Conservation (phyloP, 2,888 invertebrate species). For the Morpho deidamia region DNA sequence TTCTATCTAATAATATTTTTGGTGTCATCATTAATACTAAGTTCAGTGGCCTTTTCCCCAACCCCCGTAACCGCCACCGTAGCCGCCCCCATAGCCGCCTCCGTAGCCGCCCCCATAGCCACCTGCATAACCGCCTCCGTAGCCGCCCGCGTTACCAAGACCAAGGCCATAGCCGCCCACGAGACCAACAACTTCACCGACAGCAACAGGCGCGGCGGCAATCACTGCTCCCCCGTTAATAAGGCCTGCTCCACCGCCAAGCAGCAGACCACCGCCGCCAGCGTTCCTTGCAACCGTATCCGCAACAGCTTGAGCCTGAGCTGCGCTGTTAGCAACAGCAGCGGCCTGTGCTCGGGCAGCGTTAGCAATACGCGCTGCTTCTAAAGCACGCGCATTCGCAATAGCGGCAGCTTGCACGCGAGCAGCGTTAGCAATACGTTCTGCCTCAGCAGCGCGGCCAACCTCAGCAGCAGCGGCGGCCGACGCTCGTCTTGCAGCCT, state of each 20-base stretch:
- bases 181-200: conserved; percentile 11
- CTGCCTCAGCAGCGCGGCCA: conserved; percentile 51
- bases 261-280: conserved; percentile 49
- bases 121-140: conserved; percentile 18
- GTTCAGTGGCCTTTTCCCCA: conserved; percentile 29
- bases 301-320: conserved; percentile 58
- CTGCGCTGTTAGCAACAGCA: conserved; percentile 51
- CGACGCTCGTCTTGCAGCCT: conserved; percentile 62
- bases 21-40: conserved; percentile 3
- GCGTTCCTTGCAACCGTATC: conserved; percentile 57
- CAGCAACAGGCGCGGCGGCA: conserved; percentile 23
- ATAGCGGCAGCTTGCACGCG: conserved; percentile 65
- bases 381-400: conserved; percentile 62
- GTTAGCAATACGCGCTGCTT: conserved; percentile 66
- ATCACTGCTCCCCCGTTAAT: conserved; percentile 31
- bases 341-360: conserved; percentile 52
- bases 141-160: conserved; percentile 25
- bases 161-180: conserved; percentile 31
- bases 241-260: conserved; percentile 40
- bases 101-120: conserved; percentile 24
- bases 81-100: conserved; percentile 15
- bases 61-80: conserved; percentile 23
- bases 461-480: conserved; percentile 48
- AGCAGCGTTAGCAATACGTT: conserved; percentile 61
- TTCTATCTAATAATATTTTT: conserved; percentile 30